Evolutionary conservation across 2,797 vertebrate species (phyloP).

Genomic region (Phalanger gymnotis): DNA sequence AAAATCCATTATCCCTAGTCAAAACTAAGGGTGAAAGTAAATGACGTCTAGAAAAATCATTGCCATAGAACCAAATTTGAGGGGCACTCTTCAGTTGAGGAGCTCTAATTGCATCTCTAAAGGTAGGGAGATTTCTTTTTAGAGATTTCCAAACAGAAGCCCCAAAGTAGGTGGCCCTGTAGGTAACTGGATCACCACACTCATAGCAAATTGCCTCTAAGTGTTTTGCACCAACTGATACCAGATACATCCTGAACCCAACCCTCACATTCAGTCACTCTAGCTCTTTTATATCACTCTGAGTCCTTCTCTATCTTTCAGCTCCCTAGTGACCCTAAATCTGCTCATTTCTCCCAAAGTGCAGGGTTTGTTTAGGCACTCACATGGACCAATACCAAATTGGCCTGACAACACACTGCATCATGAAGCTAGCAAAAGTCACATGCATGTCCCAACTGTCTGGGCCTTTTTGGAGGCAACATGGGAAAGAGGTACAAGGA

Average conservation of each 20-base stretch:
- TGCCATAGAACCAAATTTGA: background rate
- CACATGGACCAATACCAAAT: too few species aligned
- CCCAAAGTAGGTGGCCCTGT: background rate
- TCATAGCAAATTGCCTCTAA: background rate
- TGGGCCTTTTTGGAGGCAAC: too few species aligned
- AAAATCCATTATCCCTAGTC: too few species aligned
- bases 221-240: background rate
- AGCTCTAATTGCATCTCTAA: background rate
- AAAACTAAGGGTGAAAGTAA: background rate
- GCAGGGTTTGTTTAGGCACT: too few species aligned
- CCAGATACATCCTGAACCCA: background rate
- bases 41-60: background rate
- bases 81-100: background rate
- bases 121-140: background rate
- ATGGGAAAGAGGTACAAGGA: too few species aligned
- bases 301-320: background rate
- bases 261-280: background rate
- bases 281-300: background rate
- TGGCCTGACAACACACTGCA: too few species aligned
- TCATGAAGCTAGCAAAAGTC: background rate
- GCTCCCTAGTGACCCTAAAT: background rate
- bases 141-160: too few species aligned
- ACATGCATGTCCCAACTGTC: too few species aligned
- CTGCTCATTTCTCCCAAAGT: background rate
- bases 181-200: background rate